Evolutionary conservation across 2,113 vertebrate genomes (phyloP).

Genomic region (Loxodonta africana): DNA sequence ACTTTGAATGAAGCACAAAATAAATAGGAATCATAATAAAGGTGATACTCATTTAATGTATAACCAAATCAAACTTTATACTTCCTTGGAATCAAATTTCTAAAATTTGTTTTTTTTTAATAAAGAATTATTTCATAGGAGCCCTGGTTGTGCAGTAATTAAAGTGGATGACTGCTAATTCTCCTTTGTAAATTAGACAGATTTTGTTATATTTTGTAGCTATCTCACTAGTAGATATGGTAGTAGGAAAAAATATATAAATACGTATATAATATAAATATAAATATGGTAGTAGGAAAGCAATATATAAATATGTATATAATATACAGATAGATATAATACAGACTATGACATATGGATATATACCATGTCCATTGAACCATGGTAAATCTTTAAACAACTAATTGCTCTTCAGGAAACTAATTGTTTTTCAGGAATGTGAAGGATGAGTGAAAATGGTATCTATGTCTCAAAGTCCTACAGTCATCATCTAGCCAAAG

Average conservation of each 20-base stretch:
- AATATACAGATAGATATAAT: background rate
- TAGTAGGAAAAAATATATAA: background rate
- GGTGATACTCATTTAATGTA: background rate
- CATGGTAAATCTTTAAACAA: background rate
- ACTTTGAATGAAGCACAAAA: slow-evolving; percentile 67
- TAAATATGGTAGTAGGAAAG: background rate
- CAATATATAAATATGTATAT: background rate
- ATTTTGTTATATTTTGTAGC: slow-evolving; percentile 63
- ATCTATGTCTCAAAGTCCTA: background rate
- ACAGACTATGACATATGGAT: background rate
- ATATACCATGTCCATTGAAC: background rate
- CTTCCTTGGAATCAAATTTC: slow-evolving; percentile 66
- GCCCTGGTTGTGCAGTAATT: no score
- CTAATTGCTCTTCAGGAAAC: background rate
- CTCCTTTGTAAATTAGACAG: background rate
- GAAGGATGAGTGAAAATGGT: background rate
- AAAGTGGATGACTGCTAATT: background rate
- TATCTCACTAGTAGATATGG: slow-evolving; percentile 28
- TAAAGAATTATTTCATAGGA: slow-evolving; percentile 21
- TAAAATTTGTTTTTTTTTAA: slow-evolving; percentile 45
- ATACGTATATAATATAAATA: background rate
- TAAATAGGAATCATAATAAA: slow-evolving; percentile 74
- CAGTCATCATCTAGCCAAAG: background rate
- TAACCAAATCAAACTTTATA: slow-evolving; percentile 69
- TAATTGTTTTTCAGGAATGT: background rate